Conservation (phyloP, 2,797 vertebrate genomes). For the Mormyrops attenuatus region DNA sequence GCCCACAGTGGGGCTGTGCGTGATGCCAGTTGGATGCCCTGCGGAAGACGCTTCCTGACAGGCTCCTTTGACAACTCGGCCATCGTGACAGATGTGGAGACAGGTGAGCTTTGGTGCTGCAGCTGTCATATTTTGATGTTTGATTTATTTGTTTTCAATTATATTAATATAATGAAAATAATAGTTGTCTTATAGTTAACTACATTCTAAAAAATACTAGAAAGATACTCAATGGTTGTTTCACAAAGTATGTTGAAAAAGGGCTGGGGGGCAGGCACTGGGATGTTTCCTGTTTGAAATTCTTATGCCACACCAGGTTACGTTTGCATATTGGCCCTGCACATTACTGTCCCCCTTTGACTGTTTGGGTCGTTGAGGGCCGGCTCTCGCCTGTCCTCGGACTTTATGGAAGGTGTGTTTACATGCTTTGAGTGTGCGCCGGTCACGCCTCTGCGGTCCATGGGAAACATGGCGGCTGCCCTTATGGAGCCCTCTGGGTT, state of each 20-base stretch:
- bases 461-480: background rate
- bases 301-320: background rate
- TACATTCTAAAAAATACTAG: background rate
- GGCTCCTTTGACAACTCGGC: conserved; percentile 84
- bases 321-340: background rate
- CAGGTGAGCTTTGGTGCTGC: conserved; percentile 59
- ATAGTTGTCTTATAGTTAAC: background rate
- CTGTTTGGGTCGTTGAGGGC: background rate
- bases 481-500: background rate
- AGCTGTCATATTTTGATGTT: background rate
- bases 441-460: background rate
- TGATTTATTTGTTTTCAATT: background rate
- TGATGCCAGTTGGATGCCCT: conserved; percentile 78
- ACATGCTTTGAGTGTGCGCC: background rate
- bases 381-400: background rate
- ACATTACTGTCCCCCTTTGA: background rate
- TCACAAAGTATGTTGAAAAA: background rate
- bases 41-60: conserved; percentile 76
- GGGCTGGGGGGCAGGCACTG: background rate
- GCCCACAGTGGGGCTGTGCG: conserved; percentile 78
- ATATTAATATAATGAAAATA: background rate
- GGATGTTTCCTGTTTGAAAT: background rate
- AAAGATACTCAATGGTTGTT: background rate
- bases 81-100: conserved; percentile 80
- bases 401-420: background rate